Conservation (phyloP, 2,113 vertebrate species). For the Camelus dromedarius region DNA sequence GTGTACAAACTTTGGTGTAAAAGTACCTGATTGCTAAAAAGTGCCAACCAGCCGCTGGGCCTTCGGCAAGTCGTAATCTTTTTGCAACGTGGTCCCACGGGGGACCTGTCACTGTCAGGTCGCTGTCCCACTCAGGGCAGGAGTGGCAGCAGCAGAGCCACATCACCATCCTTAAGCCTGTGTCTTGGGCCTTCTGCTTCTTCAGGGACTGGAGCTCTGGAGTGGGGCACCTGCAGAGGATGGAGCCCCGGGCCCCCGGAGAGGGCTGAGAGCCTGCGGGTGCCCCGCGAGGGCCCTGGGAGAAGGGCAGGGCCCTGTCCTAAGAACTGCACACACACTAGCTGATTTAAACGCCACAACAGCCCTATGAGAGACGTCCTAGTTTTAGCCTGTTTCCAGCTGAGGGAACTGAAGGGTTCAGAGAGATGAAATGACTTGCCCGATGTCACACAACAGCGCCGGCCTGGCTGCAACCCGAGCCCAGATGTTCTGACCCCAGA, state of each 20-base stretch:
- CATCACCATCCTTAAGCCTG: background rate
- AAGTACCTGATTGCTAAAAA: background rate
- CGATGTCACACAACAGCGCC: background rate
- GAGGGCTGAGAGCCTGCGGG: background rate
- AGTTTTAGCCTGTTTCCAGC: background rate
- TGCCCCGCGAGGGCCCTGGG: background rate
- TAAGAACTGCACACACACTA: background rate
- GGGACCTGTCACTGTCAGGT: background rate
- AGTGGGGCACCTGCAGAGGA: accelerated
- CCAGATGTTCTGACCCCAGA: background rate
- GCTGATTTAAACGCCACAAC: background rate
- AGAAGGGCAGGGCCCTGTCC: background rate
- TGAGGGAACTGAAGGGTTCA: background rate
- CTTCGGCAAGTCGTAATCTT: background rate
- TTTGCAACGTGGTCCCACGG: background rate
- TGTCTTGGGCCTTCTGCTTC: background rate
- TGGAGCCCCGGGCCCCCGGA: too few species aligned
- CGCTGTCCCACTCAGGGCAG: background rate
- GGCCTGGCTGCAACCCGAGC: background rate
- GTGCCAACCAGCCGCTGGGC: background rate
- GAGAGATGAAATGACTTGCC: background rate
- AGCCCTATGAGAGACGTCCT: background rate
- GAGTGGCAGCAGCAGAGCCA: background rate
- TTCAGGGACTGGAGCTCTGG: background rate
- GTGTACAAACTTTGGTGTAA: background rate